A percentile compares a stretch with the other conserved stretches of the same genome.
phyloP scores from a whole-genome alignment of 2,888 invertebrate genomes.

The Tromatobia lineatoria region DNA sequence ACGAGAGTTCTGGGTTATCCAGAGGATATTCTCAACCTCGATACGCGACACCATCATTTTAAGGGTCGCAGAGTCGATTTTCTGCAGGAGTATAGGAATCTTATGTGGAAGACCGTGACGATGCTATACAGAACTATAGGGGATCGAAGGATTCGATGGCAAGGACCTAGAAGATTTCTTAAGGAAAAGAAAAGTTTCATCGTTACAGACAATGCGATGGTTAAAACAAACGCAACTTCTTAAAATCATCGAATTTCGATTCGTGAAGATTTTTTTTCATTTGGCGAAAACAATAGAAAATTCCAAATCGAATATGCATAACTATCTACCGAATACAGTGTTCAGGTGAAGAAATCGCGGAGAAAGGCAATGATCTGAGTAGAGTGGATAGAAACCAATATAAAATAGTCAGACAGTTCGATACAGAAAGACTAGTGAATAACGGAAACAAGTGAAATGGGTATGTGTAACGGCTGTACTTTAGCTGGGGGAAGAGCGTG shows the following conservation, averaged over 20 bases:
- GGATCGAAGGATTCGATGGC: not conserved
- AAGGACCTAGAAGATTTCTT: slow-evolving; percentile 18
- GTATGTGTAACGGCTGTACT: slow-evolving; percentile 34
- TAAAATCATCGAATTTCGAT: slow-evolving; percentile 18
- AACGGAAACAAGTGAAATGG: slow-evolving; percentile 33
- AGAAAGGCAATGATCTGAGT: slow-evolving; percentile 27
- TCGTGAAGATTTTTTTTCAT: not conserved
- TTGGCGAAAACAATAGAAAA: not conserved
- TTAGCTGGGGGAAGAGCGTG: slow-evolving; percentile 10
- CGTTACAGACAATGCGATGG: slow-evolving; percentile 22
- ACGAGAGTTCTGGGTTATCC: slow-evolving; percentile 32
- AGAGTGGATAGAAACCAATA: slow-evolving; percentile 24
- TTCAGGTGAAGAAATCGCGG: slow-evolving; percentile 13
- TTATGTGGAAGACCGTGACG: slow-evolving; percentile 33
- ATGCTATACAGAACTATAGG: not conserved
- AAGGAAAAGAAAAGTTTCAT: slow-evolving; percentile 18
- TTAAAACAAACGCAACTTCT: slow-evolving; percentile 9
- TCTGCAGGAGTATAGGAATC: slow-evolving; percentile 30
- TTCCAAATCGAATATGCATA: not conserved
- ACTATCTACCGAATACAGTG: not conserved
- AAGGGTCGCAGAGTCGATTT: slow-evolving; percentile 47
- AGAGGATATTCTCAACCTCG: slow-evolving; percentile 44
- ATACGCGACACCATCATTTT: slow-evolving; percentile 51
- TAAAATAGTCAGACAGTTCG: slow-evolving; percentile 13
- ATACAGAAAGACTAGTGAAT: slow-evolving; percentile 32